Percentiles rank a stretch among this genome's conserved stretches.
phyloP scores from a whole-genome alignment of 2,888 invertebrate species.

The Stenotaenia linearis region DNA sequence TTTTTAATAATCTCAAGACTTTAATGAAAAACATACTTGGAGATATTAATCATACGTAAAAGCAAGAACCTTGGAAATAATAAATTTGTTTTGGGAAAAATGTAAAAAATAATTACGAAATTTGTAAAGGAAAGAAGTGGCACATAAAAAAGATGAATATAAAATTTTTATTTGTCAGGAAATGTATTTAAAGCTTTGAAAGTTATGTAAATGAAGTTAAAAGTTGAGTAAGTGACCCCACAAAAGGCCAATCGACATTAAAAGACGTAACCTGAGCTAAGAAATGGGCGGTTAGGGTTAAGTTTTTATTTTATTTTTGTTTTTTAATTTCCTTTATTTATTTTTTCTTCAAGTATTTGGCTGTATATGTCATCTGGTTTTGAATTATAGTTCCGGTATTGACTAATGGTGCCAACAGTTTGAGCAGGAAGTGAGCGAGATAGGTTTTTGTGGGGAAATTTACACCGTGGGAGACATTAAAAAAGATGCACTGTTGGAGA shows the following conservation, averaged over 20 bases:
- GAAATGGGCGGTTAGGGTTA: neutral
- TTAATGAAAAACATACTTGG: no score
- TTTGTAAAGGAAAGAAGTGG: neutral
- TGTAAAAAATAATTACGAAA: neutral
- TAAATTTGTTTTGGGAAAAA: neutral
- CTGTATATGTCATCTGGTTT: neutral
- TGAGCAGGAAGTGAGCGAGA: conserved; percentile 1
- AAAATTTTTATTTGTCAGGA: neutral
- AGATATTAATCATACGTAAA: neutral
- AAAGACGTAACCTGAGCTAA: no score
- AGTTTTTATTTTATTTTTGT: neutral
- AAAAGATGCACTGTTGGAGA: neutral
- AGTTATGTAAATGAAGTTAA: neutral
- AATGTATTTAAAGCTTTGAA: neutral
- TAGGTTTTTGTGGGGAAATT: conserved; percentile 5
- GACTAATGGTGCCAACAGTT: neutral
- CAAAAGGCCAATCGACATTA: neutral
- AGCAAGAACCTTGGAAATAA: neutral
- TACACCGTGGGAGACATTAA: conserved; percentile 17
- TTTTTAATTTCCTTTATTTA: neutral
- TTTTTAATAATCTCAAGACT: no score
- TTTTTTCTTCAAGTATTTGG: neutral
- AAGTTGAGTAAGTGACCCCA: neutral
- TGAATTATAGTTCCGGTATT: conserved; percentile 26
- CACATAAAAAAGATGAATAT: no score